Evolutionary conservation across 1,140 invertebrate species (phyloP), one percentile per base, ranked within the genome.

Genomic region (Triops cancriformis): DNA sequence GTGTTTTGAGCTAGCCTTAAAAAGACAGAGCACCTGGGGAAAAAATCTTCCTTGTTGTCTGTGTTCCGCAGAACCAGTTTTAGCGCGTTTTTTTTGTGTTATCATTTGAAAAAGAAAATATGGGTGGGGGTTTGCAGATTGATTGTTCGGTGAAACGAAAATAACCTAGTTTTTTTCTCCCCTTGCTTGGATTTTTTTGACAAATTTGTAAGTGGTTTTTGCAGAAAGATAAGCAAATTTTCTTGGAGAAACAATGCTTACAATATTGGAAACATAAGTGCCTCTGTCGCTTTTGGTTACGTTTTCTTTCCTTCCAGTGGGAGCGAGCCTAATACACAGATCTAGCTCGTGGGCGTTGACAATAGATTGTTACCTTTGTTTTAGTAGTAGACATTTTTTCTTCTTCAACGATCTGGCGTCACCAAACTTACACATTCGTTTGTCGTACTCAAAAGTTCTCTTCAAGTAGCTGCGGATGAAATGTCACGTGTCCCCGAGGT

Each of bases 231-330:
- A 14, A 64, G 18, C 5, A 9, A 9, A 64, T 64, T n/a, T 64
- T 64, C 18, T 37, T 37, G 2, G 31, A 37, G 31, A 23, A 64
- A 64, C 14, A 64, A 18, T 64, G 51, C 51, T 64, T 64, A 64
- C 14, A 64, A 64, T 64, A 64, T 64, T 64, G 51, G 51, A 64
- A 37, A 64, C 51, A 64, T 1, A 64, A 64, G 51, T 64, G 51
- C 51, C 51, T 64, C 51, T 64, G 51, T 64, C 51, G 51, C 23
- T 64, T 64, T 64, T 10, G 51, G 51, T 64, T 64, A 18, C 51
- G 51, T 64, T 64, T 64, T 64, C 51, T 64, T 37, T 64, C 51
- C 51, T 64, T 64, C 51, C 51, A 23, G 51, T 64, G 51, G 51
- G 51, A 12, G 14, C 51, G 51, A 64, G 51, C 51, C 23, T 64